These are phyloP conservation scores for Nudaria mundana DNA, from an alignment of 2,888 invertebrate species.

Conservation along the genomic window DNA sequence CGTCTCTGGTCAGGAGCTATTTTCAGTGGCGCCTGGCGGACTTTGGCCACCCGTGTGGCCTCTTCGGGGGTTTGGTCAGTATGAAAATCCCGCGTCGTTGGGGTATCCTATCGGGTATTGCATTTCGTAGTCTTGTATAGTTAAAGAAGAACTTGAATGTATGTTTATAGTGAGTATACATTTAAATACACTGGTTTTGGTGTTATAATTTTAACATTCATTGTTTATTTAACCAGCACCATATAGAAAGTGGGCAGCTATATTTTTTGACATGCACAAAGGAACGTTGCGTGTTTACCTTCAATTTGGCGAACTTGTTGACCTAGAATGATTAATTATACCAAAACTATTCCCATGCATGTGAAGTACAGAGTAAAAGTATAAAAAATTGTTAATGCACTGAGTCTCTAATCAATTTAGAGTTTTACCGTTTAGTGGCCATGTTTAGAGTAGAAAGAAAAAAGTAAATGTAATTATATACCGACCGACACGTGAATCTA, in stretches of 20 bases:
- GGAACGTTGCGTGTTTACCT: slow-evolving; percentile 15
- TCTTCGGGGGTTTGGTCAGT: too few species aligned
- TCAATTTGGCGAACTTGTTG: slow-evolving; percentile 15
- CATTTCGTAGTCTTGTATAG: too few species aligned
- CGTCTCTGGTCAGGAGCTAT: too few species aligned
- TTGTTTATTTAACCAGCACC: not conserved
- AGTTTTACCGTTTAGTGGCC: slow-evolving; percentile 1
- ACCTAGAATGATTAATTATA: slow-evolving; percentile 16
- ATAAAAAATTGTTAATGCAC: slow-evolving; percentile 4
- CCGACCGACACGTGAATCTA: not conserved
- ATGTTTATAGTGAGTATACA: too few species aligned
- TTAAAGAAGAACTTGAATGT: too few species aligned
- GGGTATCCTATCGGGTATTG: too few species aligned
- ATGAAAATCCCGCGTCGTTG: too few species aligned
- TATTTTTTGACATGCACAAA: slow-evolving; percentile 26
- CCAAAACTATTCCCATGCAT: slow-evolving; percentile 5
- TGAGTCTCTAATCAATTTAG: slow-evolving; percentile 5
- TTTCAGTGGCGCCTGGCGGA: too few species aligned
- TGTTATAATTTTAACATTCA: too few species aligned
- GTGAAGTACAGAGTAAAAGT: slow-evolving; percentile 9
- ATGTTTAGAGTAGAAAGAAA: slow-evolving; percentile 1
- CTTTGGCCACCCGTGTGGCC: too few species aligned
- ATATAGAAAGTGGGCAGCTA: slow-evolving; percentile 30
- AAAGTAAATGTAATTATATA: not conserved
- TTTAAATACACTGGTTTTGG: not conserved